Evolutionary conservation across 2,113 vertebrate species (phyloP).

Genomic region (Charina bottae): DNA sequence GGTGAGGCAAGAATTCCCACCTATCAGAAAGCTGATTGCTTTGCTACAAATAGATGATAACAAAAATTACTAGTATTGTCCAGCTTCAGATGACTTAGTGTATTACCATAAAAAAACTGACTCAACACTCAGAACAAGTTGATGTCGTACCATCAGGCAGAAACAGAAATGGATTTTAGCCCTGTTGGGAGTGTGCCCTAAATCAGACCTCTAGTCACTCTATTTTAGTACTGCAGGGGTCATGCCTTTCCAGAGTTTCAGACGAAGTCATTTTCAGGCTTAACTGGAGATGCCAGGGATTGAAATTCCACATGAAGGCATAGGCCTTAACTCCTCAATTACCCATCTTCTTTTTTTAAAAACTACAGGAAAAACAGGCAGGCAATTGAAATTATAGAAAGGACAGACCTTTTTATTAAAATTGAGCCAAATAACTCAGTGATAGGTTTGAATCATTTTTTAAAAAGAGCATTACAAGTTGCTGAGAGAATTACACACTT

Average conservation of each 20-base stretch:
- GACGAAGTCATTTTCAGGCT: neutral
- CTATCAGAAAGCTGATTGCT: too few relatives aligned
- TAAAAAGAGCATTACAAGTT: neutral
- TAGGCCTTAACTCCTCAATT: neutral
- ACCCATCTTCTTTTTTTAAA: neutral
- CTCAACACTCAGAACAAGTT: too few relatives aligned
- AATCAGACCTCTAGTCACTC: neutral
- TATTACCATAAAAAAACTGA: too few relatives aligned
- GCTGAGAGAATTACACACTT: neutral
- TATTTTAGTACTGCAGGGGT: neutral
- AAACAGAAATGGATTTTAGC: neutral
- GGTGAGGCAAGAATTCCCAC: too few relatives aligned
- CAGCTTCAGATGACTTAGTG: too few relatives aligned
- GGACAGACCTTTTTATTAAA: neutral
- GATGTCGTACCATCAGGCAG: neutral
- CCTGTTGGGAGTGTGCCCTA: neutral
- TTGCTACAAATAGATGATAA: too few relatives aligned
- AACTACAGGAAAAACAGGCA: neutral
- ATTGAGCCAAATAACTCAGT: neutral
- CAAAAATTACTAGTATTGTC: too few relatives aligned
- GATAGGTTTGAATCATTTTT: neutral
- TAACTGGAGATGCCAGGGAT: neutral
- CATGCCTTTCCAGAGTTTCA: neutral
- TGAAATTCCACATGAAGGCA: neutral
- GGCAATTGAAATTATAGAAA: neutral